Percentiles rank a stretch among this genome's conserved stretches.
These are phyloP conservation scores for Tenrec ecaudatus DNA, from an alignment of 2,113 vertebrate species.

Conservation along the genomic window DNA sequence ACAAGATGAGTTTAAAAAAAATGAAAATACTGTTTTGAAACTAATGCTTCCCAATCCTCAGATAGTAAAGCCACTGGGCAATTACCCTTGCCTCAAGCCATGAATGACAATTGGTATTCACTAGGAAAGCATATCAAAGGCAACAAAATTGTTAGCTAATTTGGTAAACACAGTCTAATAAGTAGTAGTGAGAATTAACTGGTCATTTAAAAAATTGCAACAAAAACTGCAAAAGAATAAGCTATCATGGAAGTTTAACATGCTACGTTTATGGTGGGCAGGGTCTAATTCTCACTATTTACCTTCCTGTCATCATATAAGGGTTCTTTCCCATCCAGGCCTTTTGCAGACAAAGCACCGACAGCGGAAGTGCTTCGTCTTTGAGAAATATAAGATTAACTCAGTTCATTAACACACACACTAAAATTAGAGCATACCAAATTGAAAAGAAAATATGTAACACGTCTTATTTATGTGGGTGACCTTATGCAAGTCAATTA, in stretches of 20 bases:
- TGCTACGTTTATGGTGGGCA: neutral
- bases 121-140: neutral
- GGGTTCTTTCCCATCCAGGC: neutral
- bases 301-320: neutral
- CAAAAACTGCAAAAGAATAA: neutral
- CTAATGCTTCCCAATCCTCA: neutral
- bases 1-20: no score
- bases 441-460: neutral
- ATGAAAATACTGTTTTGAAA: no score
- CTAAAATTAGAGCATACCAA: neutral
- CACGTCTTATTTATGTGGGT: neutral
- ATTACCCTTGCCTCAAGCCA: neutral
- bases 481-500: constrained; percentile 19
- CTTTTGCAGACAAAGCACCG: neutral
- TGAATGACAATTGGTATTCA: constrained; percentile 29
- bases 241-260: neutral
- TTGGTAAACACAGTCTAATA: constrained; percentile 15
- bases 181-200: constrained; percentile 23
- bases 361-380: neutral
- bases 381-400: neutral
- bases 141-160: constrained; percentile 1
- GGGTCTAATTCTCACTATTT: neutral
- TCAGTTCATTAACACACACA: neutral
- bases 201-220: constrained; percentile 38
- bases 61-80: neutral